Evolutionary conservation across 2,888 invertebrate species (phyloP).

Genomic region (Eupelmus urozonus): DNA sequence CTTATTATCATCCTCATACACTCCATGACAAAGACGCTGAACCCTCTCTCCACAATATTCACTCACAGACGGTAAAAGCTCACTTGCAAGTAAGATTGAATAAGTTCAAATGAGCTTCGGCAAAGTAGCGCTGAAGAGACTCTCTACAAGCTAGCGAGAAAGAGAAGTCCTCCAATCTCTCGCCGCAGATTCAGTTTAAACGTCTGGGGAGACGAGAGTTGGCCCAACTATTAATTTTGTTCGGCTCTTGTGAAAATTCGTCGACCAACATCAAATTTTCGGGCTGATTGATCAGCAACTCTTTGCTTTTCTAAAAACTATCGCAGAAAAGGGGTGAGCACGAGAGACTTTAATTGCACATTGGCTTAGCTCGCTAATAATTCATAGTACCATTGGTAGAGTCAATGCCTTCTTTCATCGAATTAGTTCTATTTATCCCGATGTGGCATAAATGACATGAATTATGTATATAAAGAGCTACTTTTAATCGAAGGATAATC

Average conservation of each 20-base stretch:
- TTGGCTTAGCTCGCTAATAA: too few relatives aligned
- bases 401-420: too few relatives aligned
- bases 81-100: conserved; percentile 46
- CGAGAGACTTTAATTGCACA: too few relatives aligned
- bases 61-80: neutral
- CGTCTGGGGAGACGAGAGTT: neutral
- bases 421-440: too few relatives aligned
- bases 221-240: conserved; percentile 25
- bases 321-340: too few relatives aligned
- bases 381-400: too few relatives aligned
- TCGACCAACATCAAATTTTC: too few relatives aligned
- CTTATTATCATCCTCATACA: conserved; percentile 36
- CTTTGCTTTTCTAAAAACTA: too few relatives aligned
- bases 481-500: too few relatives aligned
- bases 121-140: conserved; percentile 1
- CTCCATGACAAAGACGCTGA: conserved; percentile 10
- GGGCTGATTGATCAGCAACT: too few relatives aligned
- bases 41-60: neutral
- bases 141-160: neutral
- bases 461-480: too few relatives aligned
- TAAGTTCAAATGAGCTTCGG: conserved; percentile 52
- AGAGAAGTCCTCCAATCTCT: conserved; percentile 2
- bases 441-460: too few relatives aligned
- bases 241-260: neutral
- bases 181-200: conserved; percentile 25